A percentile compares a stretch with the other conserved stretches of the same genome.
Conservation (phyloP, 1,140 invertebrate genomes). For the Drosophila gunungcola region DNA sequence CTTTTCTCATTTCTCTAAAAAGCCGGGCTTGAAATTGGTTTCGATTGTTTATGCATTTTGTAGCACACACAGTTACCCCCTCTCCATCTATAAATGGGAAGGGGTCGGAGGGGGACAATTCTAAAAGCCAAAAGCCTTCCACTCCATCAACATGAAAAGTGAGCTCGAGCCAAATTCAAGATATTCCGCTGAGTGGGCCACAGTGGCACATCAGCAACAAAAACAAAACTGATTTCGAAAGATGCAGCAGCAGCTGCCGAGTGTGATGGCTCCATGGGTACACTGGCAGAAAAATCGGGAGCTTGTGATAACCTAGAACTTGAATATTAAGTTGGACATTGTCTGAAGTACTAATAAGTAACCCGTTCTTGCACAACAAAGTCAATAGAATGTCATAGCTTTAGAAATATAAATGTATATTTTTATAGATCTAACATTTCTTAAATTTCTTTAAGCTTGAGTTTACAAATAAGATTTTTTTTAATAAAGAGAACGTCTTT, state of each 20-base stretch:
- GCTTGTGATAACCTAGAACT: background rate
- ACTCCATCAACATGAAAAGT: constrained; percentile 80
- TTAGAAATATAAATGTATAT: too few relatives aligned
- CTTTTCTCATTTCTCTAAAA: constrained; percentile 44
- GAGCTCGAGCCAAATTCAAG: constrained; percentile 57
- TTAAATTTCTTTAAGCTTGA: too few relatives aligned
- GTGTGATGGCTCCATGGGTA: constrained; percentile 42
- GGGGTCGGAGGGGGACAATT: constrained; percentile 29
- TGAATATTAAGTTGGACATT: background rate
- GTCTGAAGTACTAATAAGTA: too few relatives aligned
- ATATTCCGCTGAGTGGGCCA: constrained; percentile 60
- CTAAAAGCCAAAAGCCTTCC: constrained; percentile 64
- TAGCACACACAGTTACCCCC: constrained; percentile 44
- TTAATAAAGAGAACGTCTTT: too few relatives aligned
- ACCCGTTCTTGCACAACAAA: too few relatives aligned
- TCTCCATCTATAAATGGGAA: background rate
- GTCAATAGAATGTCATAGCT: too few relatives aligned
- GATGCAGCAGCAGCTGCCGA: constrained; percentile 41
- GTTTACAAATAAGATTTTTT: too few relatives aligned
- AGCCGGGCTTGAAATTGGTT: constrained; percentile 67
- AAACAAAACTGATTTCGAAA: constrained; percentile 55
- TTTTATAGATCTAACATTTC: too few relatives aligned
- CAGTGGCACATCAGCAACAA: constrained; percentile 51
- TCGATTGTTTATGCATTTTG: constrained; percentile 81
- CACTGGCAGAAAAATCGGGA: constrained; percentile 14